Base-by-base conservation (phyloP, 2,888 invertebrate species). In the Morpho achilles region DNA sequence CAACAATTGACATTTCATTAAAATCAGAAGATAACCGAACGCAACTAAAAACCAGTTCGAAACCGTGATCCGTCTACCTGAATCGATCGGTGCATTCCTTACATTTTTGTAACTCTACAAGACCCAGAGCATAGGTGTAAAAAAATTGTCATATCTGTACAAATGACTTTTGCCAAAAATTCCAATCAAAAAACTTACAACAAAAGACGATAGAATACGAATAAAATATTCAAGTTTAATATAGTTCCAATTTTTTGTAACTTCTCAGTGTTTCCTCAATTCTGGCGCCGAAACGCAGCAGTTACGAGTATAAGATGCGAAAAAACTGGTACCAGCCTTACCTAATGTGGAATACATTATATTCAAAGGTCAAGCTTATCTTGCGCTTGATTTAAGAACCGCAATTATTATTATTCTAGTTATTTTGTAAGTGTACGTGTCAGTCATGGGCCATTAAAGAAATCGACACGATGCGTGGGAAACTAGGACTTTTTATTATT, bases 31-130 rank as follows among this genome's bases (percentile, higher is more conserved):
- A 55, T 32, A 32, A 44, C 10, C 43, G 50, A 32, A 42, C 10
- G 49, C 48, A 56, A 49, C 55, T 52, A 23, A 54, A 67, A 74
- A 75, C 75, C 74, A 67, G 74, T 75, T 68, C 53, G 52, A 50
- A 53, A 59, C 63, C 61, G 65, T 56, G 60, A 57, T 56, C 63
- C 65, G 50, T 65, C 72, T 75, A 75, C 77, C 76, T 75, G 75
- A 68, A 57, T 54, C 70, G 70, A 71, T 69, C 70, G 62, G 67
- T 67, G 65, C 70, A 77, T 76, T 77, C 77, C 72, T 50, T 56
- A 63, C 72, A 72, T 73, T 58, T 58, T 61, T 61, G 56, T 45
- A 59, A 50, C 55, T 55, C 50, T 54, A 57, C 50, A 51, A 58
- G 40, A 42, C 51, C 51, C 55, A 54, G 32, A 32, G 32, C 3